Evolutionary conservation across 2,888 invertebrate species (phyloP).

Genomic region (Acleris emargana): DNA sequence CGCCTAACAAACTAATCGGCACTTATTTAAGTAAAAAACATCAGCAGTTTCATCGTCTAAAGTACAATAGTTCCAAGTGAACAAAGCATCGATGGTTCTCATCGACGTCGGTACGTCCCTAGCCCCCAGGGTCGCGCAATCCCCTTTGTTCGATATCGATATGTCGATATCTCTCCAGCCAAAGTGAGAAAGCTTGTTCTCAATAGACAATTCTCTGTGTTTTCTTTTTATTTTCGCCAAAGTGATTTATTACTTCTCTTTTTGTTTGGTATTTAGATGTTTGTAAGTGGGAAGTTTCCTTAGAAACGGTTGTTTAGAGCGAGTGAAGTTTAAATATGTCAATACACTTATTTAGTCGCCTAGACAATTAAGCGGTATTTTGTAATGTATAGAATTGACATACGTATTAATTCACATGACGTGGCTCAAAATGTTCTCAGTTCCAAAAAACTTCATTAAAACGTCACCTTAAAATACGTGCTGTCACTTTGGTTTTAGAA

Average conservation of each 20-base stretch:
- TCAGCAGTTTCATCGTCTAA: too few species aligned
- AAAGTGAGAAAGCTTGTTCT: slow-evolving; percentile 73
- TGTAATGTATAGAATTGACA: too few species aligned
- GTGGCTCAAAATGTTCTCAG: too few species aligned
- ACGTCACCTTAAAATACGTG: too few species aligned
- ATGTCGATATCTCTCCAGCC: slow-evolving; percentile 56
- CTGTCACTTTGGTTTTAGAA: too few species aligned
- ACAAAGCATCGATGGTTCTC: slow-evolving; percentile 31
- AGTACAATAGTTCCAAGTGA: slow-evolving; percentile 8
- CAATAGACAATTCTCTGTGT: slow-evolving; percentile 41
- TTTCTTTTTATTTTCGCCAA: slow-evolving; percentile 39
- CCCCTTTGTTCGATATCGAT: slow-evolving; percentile 72
- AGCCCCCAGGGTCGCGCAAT: slow-evolving; percentile 59
- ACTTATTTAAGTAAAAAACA: too few species aligned
- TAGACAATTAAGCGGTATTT: too few species aligned
- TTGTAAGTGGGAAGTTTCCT: slow-evolving; percentile 35
- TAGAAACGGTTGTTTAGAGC: background rate
- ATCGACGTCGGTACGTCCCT: slow-evolving; percentile 48
- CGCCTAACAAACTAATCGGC: too few species aligned
- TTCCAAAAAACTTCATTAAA: too few species aligned
- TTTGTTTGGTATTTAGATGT: slow-evolving; percentile 38
- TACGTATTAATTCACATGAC: too few species aligned
- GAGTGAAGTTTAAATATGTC: too few species aligned
- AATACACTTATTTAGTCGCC: too few species aligned
- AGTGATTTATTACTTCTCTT: slow-evolving; percentile 46